Conservation (phyloP, 2,113 vertebrate species). For the Mus pahari region DNA sequence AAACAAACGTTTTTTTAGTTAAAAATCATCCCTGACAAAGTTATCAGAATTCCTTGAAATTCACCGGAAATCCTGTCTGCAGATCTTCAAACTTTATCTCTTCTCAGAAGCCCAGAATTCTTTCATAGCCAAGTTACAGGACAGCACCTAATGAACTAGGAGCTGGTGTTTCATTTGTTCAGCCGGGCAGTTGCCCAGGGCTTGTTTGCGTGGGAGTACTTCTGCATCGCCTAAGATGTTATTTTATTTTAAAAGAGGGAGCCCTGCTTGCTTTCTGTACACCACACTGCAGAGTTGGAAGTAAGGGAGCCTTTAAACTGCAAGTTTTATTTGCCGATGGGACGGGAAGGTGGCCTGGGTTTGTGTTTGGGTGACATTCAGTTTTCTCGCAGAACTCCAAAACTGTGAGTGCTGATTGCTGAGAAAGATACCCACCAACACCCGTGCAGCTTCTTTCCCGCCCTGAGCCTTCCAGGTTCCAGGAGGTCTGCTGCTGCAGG, state of each 20-base stretch:
- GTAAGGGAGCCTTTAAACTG: background rate
- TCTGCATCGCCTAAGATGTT: conserved; percentile 5
- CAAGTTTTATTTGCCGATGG: background rate
- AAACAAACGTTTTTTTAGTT: conserved; percentile 1
- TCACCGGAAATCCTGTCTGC: background rate
- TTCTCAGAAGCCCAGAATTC: background rate
- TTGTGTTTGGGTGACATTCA: conserved; percentile 14
- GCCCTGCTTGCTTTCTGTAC: background rate
- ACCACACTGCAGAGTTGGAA: background rate
- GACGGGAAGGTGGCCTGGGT: background rate
- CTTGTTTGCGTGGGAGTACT: background rate
- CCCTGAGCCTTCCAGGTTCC: background rate
- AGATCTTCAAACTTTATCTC: conserved; percentile 11
- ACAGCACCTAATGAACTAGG: background rate
- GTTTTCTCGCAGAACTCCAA: background rate
- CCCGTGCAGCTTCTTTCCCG: conserved; percentile 24
- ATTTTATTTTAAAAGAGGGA: conserved; percentile 8
- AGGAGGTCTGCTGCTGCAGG: background rate
- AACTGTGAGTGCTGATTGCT: background rate
- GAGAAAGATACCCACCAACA: background rate
- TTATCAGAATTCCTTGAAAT: conserved; percentile 24
- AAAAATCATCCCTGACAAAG: background rate
- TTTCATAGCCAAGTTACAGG: background rate
- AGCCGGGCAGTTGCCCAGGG: background rate
- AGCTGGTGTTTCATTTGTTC: background rate